Percentiles rank a stretch among this genome's conserved stretches.
Evolutionary conservation across 2,888 invertebrate genomes (phyloP).

Genomic region (Ceramica pisi): DNA sequence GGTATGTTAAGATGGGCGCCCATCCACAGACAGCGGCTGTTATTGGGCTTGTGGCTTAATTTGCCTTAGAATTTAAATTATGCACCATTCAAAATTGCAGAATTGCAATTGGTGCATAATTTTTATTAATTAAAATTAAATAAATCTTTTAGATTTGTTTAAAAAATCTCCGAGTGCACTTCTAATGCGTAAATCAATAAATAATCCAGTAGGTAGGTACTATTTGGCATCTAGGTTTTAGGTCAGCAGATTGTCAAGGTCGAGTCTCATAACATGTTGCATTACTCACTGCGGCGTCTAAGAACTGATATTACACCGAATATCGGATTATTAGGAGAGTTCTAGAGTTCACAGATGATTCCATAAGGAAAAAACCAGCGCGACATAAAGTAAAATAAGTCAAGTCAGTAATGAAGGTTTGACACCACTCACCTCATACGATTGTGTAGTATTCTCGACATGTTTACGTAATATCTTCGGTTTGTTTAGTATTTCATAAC

Average conservation of each 20-base stretch:
- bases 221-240: slow-evolving; percentile 38
- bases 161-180: background rate
- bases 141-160: background rate
- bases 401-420: slow-evolving; percentile 47
- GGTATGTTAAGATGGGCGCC: no score
- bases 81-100: background rate
- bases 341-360: background rate
- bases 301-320: background rate
- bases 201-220: slow-evolving; percentile 33
- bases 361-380: slow-evolving; percentile 22
- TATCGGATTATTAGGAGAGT: background rate
- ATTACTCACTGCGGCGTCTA: slow-evolving; percentile 3
- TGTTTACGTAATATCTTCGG: slow-evolving; percentile 80
- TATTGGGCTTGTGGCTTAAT: no score
- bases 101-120: background rate
- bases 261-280: slow-evolving; percentile 34
- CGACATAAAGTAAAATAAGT: slow-evolving; percentile 27
- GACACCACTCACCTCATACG: slow-evolving; percentile 80
- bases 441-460: slow-evolving; percentile 89
- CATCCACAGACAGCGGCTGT: no score
- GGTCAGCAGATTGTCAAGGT: slow-evolving; percentile 54
- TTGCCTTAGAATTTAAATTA: no score
- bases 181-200: slow-evolving; percentile 32
- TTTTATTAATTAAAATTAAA: background rate
- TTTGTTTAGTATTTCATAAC: slow-evolving; percentile 80